These are phyloP conservation scores for Agrilus biguttatus DNA, from an alignment of 2,888 invertebrate genomes.

Conservation along the genomic window DNA sequence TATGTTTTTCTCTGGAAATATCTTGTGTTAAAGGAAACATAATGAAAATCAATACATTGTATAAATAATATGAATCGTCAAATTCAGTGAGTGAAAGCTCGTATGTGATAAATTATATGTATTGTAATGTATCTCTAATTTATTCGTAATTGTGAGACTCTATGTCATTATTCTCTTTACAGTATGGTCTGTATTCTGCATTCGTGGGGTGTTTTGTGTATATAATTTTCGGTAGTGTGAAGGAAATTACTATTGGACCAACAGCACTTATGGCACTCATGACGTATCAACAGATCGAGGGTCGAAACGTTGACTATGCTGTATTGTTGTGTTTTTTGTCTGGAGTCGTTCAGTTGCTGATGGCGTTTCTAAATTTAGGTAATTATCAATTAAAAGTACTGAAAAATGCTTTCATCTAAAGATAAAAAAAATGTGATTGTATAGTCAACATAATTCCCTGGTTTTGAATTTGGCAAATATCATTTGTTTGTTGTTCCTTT, in stretches of 20 bases:
- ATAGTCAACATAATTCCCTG: no score
- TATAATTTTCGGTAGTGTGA: slow-evolving; percentile 76
- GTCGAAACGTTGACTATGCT: slow-evolving; percentile 61
- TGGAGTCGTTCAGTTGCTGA: slow-evolving; percentile 64
- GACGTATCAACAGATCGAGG: slow-evolving; percentile 65
- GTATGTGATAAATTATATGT: no score
- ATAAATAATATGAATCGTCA: no score
- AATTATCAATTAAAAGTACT: slow-evolving; percentile 17
- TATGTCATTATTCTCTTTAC: slow-evolving; percentile 10
- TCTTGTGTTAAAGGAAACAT: no score
- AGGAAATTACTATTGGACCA: slow-evolving; percentile 78
- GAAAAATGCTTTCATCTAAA: no score
- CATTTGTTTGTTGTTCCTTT: no score
- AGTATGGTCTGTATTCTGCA: slow-evolving; percentile 92
- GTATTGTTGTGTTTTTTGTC: slow-evolving; percentile 70
- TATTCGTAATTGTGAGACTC: background rate
- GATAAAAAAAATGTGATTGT: no score
- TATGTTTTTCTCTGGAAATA: no score
- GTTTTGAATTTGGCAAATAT: no score
- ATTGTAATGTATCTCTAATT: background rate
- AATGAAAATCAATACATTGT: no score
- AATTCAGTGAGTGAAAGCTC: no score
- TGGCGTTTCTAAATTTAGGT: slow-evolving; percentile 75
- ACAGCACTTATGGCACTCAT: slow-evolving; percentile 89
- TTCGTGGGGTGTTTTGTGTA: slow-evolving; percentile 91